phyloP scores from a whole-genome alignment of 1,140 invertebrate species.

The Drosophila burlai region DNA sequence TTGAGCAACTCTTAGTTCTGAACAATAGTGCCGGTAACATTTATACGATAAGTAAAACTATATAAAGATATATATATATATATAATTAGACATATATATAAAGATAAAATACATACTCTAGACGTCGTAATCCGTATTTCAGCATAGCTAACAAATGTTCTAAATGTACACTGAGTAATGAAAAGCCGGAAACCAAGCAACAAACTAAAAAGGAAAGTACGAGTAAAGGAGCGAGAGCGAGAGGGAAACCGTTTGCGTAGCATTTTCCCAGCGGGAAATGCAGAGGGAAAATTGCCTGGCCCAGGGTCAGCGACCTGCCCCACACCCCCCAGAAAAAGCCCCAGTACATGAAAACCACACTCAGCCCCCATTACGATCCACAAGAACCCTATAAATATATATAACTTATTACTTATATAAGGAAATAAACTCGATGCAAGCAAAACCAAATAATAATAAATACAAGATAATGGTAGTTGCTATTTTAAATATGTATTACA shows the following conservation, averaged over 20 bases:
- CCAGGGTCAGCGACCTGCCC: neutral
- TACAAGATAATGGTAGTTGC: constrained; percentile 74
- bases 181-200: constrained; percentile 56
- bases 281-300: constrained; percentile 42
- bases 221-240: constrained; percentile 10
- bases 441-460: constrained; percentile 64
- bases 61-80: constrained; percentile 69
- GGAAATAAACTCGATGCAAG: constrained; percentile 61
- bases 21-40: constrained; percentile 84
- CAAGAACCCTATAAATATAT: constrained; percentile 76
- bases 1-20: constrained; percentile 56
- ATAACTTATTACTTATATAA: constrained; percentile 82
- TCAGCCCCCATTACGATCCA: constrained; percentile 33
- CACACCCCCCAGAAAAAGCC: neutral
- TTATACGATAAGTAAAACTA: constrained; percentile 65
- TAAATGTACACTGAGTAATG: constrained; percentile 72
- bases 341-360: constrained; percentile 32
- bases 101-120: constrained; percentile 63
- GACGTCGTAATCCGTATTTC: constrained; percentile 71
- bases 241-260: constrained; percentile 54
- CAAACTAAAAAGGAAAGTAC: constrained; percentile 38
- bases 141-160: constrained; percentile 75
- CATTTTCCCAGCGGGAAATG: constrained; percentile 46
- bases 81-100: constrained; percentile 56
- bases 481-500: constrained; percentile 84